Percentiles rank a stretch among this genome's conserved stretches.
Conservation (phyloP, 2,888 invertebrate genomes). For the Cataglyphis cursor region DNA sequence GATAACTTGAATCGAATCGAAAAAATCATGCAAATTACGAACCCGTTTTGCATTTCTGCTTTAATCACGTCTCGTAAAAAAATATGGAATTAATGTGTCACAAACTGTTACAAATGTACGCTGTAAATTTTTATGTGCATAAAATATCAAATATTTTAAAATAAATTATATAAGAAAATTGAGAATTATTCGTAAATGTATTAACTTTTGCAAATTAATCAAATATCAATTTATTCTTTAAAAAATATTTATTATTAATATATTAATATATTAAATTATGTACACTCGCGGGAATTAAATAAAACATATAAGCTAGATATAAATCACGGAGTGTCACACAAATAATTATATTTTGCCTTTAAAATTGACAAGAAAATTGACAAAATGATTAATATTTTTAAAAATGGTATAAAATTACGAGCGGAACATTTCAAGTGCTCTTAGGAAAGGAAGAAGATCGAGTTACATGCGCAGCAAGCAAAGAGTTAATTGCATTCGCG, state of each 20-base stretch:
- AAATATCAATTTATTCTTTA: background rate
- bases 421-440: background rate
- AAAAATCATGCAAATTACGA: slow-evolving; percentile 8
- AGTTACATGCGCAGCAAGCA: slow-evolving; percentile 19
- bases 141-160: background rate
- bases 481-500: slow-evolving; percentile 30
- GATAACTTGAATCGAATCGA: slow-evolving; percentile 17
- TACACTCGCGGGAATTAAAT: background rate
- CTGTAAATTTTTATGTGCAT: background rate
- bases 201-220: slow-evolving; percentile 10
- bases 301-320: background rate
- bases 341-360: background rate
- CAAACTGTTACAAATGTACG: background rate
- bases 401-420: slow-evolving; percentile 4
- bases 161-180: background rate
- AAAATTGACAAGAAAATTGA: background rate
- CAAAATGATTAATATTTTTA: background rate
- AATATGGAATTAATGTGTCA: background rate
- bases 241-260: background rate
- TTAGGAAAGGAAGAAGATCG: background rate
- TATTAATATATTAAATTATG: background rate
- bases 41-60: background rate
- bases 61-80: background rate
- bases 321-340: background rate
- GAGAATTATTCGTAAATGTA: background rate